Percentiles rank a stretch among this genome's conserved stretches.
phyloP scores from a whole-genome alignment of 2,113 vertebrate species.

The Fulica atra region DNA sequence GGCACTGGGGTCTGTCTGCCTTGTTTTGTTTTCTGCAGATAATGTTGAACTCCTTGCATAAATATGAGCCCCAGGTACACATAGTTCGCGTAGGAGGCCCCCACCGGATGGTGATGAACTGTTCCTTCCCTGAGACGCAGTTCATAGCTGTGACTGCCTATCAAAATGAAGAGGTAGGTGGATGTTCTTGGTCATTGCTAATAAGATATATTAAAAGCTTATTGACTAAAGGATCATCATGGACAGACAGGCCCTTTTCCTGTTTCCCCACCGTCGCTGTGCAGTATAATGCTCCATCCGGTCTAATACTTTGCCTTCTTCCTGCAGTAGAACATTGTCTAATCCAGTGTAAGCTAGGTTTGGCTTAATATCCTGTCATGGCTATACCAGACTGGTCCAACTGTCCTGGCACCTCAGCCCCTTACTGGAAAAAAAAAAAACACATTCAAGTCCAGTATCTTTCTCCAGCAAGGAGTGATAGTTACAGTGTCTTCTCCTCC shows the following conservation, averaged over 20 bases:
- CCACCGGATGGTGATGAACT: constrained; percentile 92
- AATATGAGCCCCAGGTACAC: constrained; percentile 95
- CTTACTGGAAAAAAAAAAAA: not conserved
- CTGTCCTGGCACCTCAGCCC: not conserved
- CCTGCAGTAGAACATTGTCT: not conserved
- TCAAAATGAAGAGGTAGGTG: constrained; percentile 91
- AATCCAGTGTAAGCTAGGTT: not conserved
- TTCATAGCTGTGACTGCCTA: constrained; percentile 98
- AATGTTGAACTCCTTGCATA: constrained; percentile 95
- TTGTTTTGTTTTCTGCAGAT: constrained; percentile 79
- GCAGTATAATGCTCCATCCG: not conserved
- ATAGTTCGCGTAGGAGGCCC: constrained; percentile 91
- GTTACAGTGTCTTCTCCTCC: not conserved
- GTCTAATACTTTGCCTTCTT: not conserved
- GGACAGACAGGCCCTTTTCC: not conserved
- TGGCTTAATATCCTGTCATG: not conserved
- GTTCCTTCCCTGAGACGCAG: constrained; percentile 94
- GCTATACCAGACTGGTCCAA: not conserved
- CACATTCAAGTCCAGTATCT: not conserved
- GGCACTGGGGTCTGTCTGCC: not conserved
- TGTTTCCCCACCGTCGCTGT: not conserved
- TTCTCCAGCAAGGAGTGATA: not conserved
- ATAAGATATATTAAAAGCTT: not conserved
- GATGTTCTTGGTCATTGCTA: not conserved
- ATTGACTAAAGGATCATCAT: not conserved